Conservation (phyloP, 2,113 vertebrate genomes). For the Cromileptes altivelis region DNA sequence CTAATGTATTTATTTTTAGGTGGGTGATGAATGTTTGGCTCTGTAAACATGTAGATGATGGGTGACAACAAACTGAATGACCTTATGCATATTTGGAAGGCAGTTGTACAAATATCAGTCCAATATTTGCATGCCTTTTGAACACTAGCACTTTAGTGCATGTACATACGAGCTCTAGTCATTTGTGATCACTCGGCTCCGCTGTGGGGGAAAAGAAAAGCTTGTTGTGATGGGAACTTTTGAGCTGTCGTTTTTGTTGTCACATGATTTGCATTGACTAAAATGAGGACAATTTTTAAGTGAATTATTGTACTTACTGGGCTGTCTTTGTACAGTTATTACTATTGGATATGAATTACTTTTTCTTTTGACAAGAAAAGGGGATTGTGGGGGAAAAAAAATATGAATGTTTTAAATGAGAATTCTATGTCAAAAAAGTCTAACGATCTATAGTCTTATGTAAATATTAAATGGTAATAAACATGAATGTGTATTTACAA, state of each 20-base stretch:
- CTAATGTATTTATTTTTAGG: conserved; percentile 66
- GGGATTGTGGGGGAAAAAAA: conserved; percentile 65
- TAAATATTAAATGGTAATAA: conserved; percentile 84
- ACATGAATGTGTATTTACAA: conserved; percentile 86
- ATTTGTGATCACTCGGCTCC: conserved; percentile 80
- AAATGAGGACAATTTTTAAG: conserved; percentile 87
- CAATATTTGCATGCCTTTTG: conserved; percentile 90
- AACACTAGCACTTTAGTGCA: conserved; percentile 95
- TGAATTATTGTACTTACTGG: conserved; percentile 87
- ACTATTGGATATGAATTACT: conserved; percentile 73
- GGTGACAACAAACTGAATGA: conserved; percentile 56
- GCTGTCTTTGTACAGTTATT: conserved; percentile 89
- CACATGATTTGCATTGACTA: conserved; percentile 87
- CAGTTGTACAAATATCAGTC: conserved; percentile 85
- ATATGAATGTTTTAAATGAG: conserved; percentile 84
- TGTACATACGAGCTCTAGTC: conserved; percentile 90
- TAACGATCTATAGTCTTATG: conserved; percentile 79
- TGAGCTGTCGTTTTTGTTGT: conserved; percentile 87
- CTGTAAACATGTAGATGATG: conserved; percentile 68
- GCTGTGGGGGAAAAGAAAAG: conserved; percentile 70
- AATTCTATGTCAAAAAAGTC: conserved; percentile 81
- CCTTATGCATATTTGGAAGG: conserved; percentile 83
- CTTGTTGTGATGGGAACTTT: conserved; percentile 81
- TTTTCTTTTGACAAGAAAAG: conserved; percentile 75
- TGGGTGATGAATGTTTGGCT: conserved; percentile 73